Evolutionary conservation across 2,113 vertebrate genomes (phyloP).

Genomic region (Mustelus asterias): DNA sequence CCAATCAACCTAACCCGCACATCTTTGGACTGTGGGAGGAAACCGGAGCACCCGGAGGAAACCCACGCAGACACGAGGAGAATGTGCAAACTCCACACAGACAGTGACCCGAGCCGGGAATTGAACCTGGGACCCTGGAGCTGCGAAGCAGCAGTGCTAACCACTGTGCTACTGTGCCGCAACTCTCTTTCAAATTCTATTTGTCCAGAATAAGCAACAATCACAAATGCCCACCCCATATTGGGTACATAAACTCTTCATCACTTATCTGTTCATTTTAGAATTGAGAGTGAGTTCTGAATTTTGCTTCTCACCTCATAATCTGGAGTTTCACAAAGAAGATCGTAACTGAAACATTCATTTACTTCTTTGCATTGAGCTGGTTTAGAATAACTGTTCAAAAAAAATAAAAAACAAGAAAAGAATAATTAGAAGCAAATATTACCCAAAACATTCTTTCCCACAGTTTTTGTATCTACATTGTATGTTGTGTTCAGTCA

Average conservation of each 20-base stretch:
- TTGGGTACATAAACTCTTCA: background rate
- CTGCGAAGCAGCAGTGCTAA: no score
- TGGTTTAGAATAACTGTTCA: background rate
- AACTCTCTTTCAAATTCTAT: background rate
- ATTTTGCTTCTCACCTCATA: constrained; percentile 34
- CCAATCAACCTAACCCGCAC: no score
- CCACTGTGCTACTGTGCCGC: no score
- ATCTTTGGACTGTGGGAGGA: no score
- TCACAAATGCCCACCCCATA: background rate
- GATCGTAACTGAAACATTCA: background rate
- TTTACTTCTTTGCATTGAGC: constrained; percentile 12
- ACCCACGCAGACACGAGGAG: no score
- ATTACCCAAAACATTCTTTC: background rate
- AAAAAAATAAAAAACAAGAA: background rate
- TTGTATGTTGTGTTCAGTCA: background rate
- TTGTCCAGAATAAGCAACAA: background rate
- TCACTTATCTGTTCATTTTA: background rate
- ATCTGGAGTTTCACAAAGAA: constrained; percentile 5
- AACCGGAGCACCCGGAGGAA: no score
- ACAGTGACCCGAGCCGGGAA: no score
- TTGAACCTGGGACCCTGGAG: no score
- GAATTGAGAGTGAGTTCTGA: background rate
- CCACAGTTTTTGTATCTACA: background rate
- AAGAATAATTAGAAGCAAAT: background rate
- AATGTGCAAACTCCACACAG: no score